These are phyloP conservation scores for Gobius niger DNA, from an alignment of 2,113 vertebrate genomes.

Conservation along the genomic window DNA sequence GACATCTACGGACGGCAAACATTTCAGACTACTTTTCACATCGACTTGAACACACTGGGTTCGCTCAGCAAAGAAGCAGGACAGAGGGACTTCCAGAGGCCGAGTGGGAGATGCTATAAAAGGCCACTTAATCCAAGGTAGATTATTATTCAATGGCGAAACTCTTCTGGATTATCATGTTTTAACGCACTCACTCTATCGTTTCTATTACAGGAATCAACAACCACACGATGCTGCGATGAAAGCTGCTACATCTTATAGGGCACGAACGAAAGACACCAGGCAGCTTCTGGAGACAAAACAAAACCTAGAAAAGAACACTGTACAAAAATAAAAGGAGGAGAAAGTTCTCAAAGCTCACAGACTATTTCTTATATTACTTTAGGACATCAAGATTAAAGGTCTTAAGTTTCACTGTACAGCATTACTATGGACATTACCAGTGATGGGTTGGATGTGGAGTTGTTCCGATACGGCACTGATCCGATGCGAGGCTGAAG, in stretches of 20 bases:
- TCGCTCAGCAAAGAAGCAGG: conserved; percentile 69
- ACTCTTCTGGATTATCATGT: conserved; percentile 28
- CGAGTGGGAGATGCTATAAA: conserved; percentile 64
- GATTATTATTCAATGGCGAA: conserved; percentile 50
- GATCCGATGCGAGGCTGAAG: too few relatives aligned
- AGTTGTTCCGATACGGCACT: too few relatives aligned
- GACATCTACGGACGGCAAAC: conserved; percentile 58
- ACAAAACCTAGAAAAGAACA: conserved; percentile 48
- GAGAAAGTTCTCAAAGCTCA: conserved; percentile 45
- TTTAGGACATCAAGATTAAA: conserved; percentile 49
- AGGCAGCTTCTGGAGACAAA: conserved; percentile 59
- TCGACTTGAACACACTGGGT: conserved; percentile 43
- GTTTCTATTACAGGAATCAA: conserved; percentile 32
- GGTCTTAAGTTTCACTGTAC: conserved; percentile 55
- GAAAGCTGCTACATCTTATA: conserved; percentile 58
- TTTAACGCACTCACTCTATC: conserved; percentile 41
- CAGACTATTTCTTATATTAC: conserved; percentile 46
- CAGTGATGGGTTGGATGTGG: conserved; percentile 9
- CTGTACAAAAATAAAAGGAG: conserved; percentile 45
- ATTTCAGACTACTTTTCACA: conserved; percentile 63
- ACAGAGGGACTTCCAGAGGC: conserved; percentile 59
- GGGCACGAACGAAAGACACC: conserved; percentile 55
- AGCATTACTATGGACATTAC: conserved; percentile 45
- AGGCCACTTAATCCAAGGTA: conserved; percentile 72
- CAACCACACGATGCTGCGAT: conserved; percentile 30